These are phyloP conservation scores for Hemichromis elongatus DNA, from an alignment of 2,113 vertebrate genomes.

Conservation along the genomic window DNA sequence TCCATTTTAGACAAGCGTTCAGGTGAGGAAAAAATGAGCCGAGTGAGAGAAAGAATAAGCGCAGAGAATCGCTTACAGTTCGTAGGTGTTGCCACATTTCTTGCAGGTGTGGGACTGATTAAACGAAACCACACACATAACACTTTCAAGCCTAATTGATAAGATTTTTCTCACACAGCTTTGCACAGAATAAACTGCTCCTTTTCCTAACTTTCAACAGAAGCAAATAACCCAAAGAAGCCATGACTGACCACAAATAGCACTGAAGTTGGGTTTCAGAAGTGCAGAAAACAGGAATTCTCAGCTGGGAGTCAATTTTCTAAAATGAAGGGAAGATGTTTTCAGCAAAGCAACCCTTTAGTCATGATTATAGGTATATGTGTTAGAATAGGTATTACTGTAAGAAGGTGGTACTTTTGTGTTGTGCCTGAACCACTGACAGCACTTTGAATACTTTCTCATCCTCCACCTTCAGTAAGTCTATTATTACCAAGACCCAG, in stretches of 20 bases:
- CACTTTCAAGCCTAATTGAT: background rate
- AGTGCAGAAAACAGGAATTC: background rate
- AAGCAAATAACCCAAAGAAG: background rate
- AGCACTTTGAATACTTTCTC: background rate
- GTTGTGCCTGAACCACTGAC: background rate
- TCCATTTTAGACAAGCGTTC: conserved; percentile 6
- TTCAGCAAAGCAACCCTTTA: background rate
- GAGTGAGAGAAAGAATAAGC: background rate
- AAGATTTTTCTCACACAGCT: background rate
- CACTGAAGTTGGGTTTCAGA: background rate
- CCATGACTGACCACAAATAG: background rate
- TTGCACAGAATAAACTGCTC: background rate
- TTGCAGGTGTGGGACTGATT: conserved; percentile 1
- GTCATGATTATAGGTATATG: background rate
- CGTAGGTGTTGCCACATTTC: background rate
- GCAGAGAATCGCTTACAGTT: background rate
- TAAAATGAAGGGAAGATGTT: background rate
- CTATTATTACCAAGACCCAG: conserved; percentile 25
- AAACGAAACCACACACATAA: background rate
- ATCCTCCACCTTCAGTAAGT: background rate
- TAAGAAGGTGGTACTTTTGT: background rate
- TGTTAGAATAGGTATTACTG: background rate
- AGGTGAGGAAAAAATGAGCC: background rate
- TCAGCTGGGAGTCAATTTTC: background rate
- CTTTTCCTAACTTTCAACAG: background rate